Percentiles rank a stretch among this genome's conserved stretches.
phyloP scores from a whole-genome alignment of 2,888 invertebrate species.

The Sepioteuthis lessoniana region DNA sequence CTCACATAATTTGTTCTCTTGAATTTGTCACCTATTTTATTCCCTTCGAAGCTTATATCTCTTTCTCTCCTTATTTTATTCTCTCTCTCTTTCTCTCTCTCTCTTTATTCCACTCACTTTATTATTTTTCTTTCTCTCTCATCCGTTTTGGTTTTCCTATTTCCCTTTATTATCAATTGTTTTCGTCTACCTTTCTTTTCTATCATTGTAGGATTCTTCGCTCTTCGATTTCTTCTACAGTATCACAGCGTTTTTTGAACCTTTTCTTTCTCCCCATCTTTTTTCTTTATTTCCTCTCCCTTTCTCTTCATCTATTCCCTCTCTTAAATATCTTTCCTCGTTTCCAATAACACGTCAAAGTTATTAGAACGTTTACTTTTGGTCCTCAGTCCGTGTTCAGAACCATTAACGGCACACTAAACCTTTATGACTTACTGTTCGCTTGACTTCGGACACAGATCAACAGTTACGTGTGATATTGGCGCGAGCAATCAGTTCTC shows the following conservation, averaged over 20 bases:
- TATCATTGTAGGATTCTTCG: too few species aligned
- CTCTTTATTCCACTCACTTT: background rate
- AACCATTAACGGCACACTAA: background rate
- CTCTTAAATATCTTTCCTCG: background rate
- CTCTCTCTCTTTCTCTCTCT: background rate
- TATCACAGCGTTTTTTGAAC: too few species aligned
- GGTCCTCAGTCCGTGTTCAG: background rate
- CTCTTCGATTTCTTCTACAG: too few species aligned
- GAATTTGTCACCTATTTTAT: too few species aligned
- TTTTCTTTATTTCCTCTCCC: too few species aligned
- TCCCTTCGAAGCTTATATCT: too few species aligned
- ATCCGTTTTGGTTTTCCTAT: background rate
- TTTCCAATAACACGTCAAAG: background rate
- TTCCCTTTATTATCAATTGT: background rate
- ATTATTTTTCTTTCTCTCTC: background rate
- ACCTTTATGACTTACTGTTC: constrained; percentile 11
- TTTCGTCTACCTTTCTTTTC: background rate
- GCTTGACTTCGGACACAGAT: background rate
- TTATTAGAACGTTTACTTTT: background rate
- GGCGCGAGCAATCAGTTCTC: background rate
- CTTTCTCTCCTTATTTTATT: background rate
- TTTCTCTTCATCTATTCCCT: background rate
- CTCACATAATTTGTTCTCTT: too few species aligned
- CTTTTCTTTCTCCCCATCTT: background rate
- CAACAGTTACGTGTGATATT: background rate